Evolutionary conservation across 2,113 vertebrate genomes (phyloP), one percentile per base, ranked within the genome.

Genomic region (Chelonoidis abingdonii): DNA sequence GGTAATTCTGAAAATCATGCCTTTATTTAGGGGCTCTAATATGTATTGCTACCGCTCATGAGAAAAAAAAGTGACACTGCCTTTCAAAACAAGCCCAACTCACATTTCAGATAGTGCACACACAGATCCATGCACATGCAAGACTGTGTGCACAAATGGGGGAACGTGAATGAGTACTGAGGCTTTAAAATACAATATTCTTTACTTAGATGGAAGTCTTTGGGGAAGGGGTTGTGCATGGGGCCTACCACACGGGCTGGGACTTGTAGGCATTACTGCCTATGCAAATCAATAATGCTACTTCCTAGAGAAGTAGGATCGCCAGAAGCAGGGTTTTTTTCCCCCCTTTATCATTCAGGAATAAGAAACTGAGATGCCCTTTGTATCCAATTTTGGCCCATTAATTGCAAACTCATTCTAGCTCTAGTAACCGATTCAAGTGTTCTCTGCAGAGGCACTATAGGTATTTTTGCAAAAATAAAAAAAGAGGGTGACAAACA

Each of bases 381-480:
- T 62, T 0, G 5, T 1, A 19, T 5, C 5, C 44, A 25, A 27
- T 16, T n/a, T 3, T 31, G 81, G 47, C 27, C 22, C 9, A 84
- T 25, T 57, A 89, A 19, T 76, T 89, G 38, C 41, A 3, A 14
- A 72, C 88, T 83, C 59, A 0, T 69, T 49, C 79, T 10, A 59
- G n/a, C 90, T 79, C 41, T 80, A 54, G 75, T 29, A 56, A 2
- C 83, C n/a, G 84, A 56, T 89, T 27, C 82, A 62, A 8, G 8
- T 24, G 5, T 75, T 47, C 83, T 65, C n/a, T 0, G 5, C 79
- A 56, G 94, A 86, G 88, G 5, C 10, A 31, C 50, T 69, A 2
- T 25, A 4, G 35, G 35, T 97, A 86, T 93, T 96, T 96, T 96
- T 54, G 17, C 47, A 31, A 81, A 94, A 96, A 7, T 44, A n/a